Conservation (phyloP, 2,113 vertebrate genomes). For the Choloepus hoffmanni region DNA sequence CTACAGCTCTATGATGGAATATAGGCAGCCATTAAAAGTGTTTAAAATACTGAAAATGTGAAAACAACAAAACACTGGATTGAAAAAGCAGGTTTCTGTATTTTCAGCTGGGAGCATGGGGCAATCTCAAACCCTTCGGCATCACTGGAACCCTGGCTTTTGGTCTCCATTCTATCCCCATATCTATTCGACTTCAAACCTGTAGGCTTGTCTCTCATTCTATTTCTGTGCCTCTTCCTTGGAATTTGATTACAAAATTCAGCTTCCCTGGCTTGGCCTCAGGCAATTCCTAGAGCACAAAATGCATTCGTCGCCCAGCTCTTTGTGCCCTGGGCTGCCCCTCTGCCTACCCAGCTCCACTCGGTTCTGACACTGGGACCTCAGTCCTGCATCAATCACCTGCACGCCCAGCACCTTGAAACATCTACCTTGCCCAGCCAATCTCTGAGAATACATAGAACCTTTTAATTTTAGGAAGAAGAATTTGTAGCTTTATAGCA, state of each 20-base stretch:
- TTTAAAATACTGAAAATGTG: not conserved
- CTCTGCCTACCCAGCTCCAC: not conserved
- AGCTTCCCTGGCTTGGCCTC: not conserved
- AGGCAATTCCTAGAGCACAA: no score
- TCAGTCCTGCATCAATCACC: not conserved
- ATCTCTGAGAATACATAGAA: not conserved
- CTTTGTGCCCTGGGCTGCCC: not conserved
- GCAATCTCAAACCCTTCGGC: accelerated
- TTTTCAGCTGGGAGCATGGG: not conserved
- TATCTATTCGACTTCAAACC: not conserved
- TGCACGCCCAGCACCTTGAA: not conserved
- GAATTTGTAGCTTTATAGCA: not conserved
- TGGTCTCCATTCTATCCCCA: not conserved
- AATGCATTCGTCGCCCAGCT: accelerated
- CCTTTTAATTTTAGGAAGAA: not conserved
- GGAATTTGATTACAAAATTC: not conserved
- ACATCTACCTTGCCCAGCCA: not conserved
- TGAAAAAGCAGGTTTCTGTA: not conserved
- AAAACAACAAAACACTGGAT: not conserved
- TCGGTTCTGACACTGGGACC: not conserved
- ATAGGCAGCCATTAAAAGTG: not conserved
- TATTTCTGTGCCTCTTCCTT: not conserved
- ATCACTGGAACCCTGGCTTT: not conserved
- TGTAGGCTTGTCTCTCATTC: not conserved
- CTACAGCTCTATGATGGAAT: not conserved